A percentile compares a stretch with the other conserved stretches of the same genome.
These are phyloP conservation scores for Crypturellus undulatus DNA, from an alignment of 2,113 vertebrate genomes.

Conservation along the genomic window DNA sequence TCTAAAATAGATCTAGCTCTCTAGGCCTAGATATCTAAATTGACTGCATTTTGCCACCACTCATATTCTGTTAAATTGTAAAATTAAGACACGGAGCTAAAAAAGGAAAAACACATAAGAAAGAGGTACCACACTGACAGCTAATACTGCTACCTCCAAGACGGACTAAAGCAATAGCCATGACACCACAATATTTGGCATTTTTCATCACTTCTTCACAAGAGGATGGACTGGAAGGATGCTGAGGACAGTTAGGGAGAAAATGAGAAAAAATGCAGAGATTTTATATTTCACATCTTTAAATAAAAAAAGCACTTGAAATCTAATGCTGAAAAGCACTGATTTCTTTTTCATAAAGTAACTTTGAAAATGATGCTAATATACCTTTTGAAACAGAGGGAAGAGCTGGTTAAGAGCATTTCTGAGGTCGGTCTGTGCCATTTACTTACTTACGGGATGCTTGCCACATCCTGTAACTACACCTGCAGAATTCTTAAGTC, in stretches of 20 bases:
- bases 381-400: not conserved
- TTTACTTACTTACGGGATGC: not conserved
- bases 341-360: not conserved
- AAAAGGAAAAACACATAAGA: not conserved
- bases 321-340: not conserved
- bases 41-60: not conserved
- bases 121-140: not conserved
- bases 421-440: not conserved
- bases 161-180: not conserved
- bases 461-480: conserved; percentile 42
- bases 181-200: not conserved
- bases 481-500: conserved; percentile 66
- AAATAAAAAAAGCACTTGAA: not conserved
- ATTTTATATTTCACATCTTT: not conserved
- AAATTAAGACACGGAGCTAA: not conserved
- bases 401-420: not conserved
- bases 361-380: not conserved
- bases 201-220: not conserved
- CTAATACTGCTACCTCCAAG: not conserved
- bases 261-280: not conserved
- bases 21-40: not conserved
- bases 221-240: not conserved
- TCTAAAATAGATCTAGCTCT: not conserved
- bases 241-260: not conserved
- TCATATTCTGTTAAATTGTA: not conserved